A percentile compares a stretch with the other conserved stretches of the same genome.
phyloP scores from a whole-genome alignment of 2,888 invertebrate genomes.

The Drosophila greeni region DNA sequence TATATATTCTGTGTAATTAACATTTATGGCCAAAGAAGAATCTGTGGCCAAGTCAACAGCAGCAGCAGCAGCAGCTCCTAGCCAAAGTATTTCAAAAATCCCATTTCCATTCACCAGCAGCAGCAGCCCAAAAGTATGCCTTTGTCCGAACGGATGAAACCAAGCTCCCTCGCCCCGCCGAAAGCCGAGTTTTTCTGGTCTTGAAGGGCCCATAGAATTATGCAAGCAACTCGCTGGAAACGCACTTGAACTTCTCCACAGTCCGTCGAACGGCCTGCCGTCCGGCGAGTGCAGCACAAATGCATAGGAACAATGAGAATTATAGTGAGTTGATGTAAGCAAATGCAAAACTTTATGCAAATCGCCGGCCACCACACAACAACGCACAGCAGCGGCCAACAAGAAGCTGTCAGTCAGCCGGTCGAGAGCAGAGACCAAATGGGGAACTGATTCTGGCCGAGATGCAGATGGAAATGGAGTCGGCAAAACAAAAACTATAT shows the following conservation, averaged over 20 bases:
- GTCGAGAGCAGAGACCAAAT: constrained; percentile 32
- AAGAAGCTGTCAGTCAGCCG: constrained; percentile 41
- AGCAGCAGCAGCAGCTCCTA: neutral
- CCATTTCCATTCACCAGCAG: constrained; percentile 15
- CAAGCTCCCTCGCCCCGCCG: neutral
- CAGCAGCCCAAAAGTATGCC: constrained; percentile 35
- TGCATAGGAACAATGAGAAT: constrained; percentile 72
- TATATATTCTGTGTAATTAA: constrained; percentile 52
- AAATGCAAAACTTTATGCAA: constrained; percentile 60
- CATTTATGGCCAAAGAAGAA: constrained; percentile 59
- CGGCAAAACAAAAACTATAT: constrained; percentile 45
- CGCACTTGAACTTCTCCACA: constrained; percentile 48
- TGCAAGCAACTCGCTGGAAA: constrained; percentile 43
- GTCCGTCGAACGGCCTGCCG: constrained; percentile 45
- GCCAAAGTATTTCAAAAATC: constrained; percentile 30
- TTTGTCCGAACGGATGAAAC: constrained; percentile 7
- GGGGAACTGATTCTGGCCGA: constrained; percentile 24
- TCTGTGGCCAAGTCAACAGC: constrained; percentile 11
- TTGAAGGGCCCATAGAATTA: constrained; percentile 46
- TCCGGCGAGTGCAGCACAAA: constrained; percentile 65
- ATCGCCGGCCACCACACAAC: constrained; percentile 39
- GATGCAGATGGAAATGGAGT: neutral
- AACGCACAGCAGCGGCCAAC: constrained; percentile 7
- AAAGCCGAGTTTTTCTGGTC: constrained; percentile 28
- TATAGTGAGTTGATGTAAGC: constrained; percentile 58